Evolutionary conservation across 2,797 vertebrate genomes (phyloP).

Genomic region (Anguilla anguilla): DNA sequence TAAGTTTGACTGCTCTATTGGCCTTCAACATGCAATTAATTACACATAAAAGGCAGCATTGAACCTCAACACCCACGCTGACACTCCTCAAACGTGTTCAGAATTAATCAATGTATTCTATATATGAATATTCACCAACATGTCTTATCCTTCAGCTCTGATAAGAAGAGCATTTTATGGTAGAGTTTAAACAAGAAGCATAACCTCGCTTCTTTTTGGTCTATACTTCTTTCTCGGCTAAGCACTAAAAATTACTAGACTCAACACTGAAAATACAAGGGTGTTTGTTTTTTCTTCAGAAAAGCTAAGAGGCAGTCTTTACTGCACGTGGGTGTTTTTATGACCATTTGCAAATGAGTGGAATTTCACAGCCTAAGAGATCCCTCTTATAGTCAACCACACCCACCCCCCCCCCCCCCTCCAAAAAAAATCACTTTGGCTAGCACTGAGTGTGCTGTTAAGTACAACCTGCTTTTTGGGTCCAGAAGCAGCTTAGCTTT

Average conservation of each 20-base stretch:
- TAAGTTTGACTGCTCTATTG: neutral
- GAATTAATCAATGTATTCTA: neutral
- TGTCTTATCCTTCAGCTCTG: neutral
- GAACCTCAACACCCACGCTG: neutral
- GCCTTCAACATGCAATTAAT: neutral
- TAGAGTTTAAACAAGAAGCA: neutral
- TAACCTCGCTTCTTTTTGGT: neutral
- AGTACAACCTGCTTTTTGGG: constrained; percentile 24
- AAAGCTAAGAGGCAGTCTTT: constrained; percentile 5
- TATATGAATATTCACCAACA: neutral
- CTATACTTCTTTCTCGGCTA: neutral
- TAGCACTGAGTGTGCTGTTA: constrained; percentile 30
- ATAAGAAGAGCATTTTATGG: neutral
- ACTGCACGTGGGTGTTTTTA: constrained; percentile 17
- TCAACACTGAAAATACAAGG: neutral
- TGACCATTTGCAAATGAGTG: constrained; percentile 18
- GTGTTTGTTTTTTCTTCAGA: neutral
- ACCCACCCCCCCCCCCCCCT: too few relatives aligned
- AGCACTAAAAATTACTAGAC: neutral
- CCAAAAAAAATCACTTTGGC: constrained; percentile 21
- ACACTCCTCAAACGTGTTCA: neutral
- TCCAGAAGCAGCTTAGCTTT: constrained; percentile 25
- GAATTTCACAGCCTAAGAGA: constrained; percentile 28
- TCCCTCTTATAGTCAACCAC: constrained; percentile 12
- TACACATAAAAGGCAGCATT: neutral